A percentile compares a stretch with the other conserved stretches of the same genome.
Conservation (phyloP, 2,888 invertebrate genomes). For the Spialia ferax region DNA sequence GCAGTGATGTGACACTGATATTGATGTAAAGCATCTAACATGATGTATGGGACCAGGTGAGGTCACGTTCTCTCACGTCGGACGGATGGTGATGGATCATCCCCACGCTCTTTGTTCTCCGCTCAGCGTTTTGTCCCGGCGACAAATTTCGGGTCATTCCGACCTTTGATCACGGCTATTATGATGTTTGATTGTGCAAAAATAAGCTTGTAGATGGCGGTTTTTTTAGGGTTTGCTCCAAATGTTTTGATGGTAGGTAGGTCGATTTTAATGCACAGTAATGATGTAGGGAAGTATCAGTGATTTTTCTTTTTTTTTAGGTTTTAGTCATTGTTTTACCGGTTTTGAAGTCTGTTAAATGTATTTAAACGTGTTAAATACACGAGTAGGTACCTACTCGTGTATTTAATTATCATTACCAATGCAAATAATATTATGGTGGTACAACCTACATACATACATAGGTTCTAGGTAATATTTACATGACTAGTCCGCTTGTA, state of each 20-base stretch:
- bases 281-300: no score
- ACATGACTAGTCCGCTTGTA: conserved; percentile 70
- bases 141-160: conserved; percentile 81
- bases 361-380: conserved; percentile 1
- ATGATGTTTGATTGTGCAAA: conserved; percentile 60
- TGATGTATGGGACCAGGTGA: conserved; percentile 80
- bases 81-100: conserved; percentile 84
- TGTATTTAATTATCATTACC: no score
- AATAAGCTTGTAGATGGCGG: conserved; percentile 41
- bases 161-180: conserved; percentile 57
- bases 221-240: conserved; percentile 19
- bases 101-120: conserved; percentile 69
- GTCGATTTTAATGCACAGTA: not conserved
- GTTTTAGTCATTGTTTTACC: no score
- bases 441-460: conserved; percentile 7
- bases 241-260: conserved; percentile 11
- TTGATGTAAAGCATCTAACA: conserved; percentile 46
- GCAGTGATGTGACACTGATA: conserved; percentile 33
- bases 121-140: conserved; percentile 63
- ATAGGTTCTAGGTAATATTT: conserved; percentile 39
- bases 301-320: no score
- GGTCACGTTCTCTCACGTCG: conserved; percentile 70
- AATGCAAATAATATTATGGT: no score
- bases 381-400: no score
- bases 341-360: no score